Conservation (phyloP, 2,797 vertebrate species). For the Microctenopoma stevenorrisi region DNA sequence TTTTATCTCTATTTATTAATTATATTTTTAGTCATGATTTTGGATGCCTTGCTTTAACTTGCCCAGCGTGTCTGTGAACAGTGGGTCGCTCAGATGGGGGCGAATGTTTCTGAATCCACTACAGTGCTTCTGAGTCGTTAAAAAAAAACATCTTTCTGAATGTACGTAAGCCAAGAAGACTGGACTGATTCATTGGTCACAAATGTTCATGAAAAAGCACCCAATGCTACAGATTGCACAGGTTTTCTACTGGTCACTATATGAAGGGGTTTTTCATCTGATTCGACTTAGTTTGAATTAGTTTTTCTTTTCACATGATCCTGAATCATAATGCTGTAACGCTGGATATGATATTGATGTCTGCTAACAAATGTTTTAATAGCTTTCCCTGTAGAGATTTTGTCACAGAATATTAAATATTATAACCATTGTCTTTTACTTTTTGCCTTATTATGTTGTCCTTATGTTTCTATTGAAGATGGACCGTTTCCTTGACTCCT, state of each 20-base stretch:
- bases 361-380: slow-evolving; percentile 81
- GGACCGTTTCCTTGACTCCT: not conserved
- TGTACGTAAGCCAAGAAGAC: slow-evolving; percentile 66
- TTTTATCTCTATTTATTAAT: slow-evolving; percentile 21
- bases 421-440: slow-evolving; percentile 74
- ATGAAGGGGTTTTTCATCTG: slow-evolving; percentile 47
- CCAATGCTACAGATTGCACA: slow-evolving; percentile 66
- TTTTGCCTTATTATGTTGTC: slow-evolving; percentile 35
- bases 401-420: slow-evolving; percentile 86
- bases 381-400: slow-evolving; percentile 83
- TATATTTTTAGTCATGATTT: slow-evolving; percentile 16
- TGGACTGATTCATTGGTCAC: slow-evolving; percentile 39
- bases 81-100: slow-evolving; percentile 1
- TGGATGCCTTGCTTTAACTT: slow-evolving; percentile 43
- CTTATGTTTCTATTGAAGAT: not conserved
- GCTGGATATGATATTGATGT: slow-evolving; percentile 84
- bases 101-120: slow-evolving; percentile 24
- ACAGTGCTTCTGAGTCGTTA: slow-evolving; percentile 15
- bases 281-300: slow-evolving; percentile 55
- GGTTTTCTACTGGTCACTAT: slow-evolving; percentile 47
- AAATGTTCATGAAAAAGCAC: slow-evolving; percentile 44
- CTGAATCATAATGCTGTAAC: slow-evolving; percentile 74
- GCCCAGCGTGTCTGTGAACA: slow-evolving; percentile 37
- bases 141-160: slow-evolving; percentile 64
- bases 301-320: slow-evolving; percentile 60